A percentile compares a stretch with the other conserved stretches of the same genome.
These are phyloP conservation scores for Amblyopsis rosae DNA, from an alignment of 2,113 vertebrate genomes.

Conservation along the genomic window DNA sequence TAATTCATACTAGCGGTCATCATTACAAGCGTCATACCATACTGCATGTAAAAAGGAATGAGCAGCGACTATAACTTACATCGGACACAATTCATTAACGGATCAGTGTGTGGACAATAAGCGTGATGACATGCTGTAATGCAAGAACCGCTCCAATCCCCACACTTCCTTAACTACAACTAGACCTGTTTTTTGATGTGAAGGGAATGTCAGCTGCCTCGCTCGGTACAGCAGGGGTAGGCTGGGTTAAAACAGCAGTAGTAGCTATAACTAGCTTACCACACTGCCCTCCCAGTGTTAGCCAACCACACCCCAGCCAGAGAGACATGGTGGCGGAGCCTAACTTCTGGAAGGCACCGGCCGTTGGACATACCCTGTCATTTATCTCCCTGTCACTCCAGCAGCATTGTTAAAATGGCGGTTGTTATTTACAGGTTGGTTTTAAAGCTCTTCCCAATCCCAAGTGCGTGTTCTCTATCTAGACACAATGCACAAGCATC, in stretches of 20 bases:
- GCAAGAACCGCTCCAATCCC: slow-evolving; percentile 18
- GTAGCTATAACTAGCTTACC: slow-evolving; percentile 25
- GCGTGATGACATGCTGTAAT: slow-evolving; percentile 22
- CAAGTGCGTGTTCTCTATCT: slow-evolving; percentile 31
- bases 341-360: slow-evolving; percentile 10
- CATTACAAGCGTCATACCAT: no score
- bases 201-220: slow-evolving; percentile 34
- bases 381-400: slow-evolving; percentile 30
- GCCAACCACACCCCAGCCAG: slow-evolving; percentile 32
- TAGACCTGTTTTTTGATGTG: slow-evolving; percentile 34
- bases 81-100: not conserved
- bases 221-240: slow-evolving; percentile 31
- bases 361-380: slow-evolving; percentile 29
- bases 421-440: slow-evolving; percentile 29
- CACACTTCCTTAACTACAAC: no score
- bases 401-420: slow-evolving; percentile 31
- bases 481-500: slow-evolving; percentile 41
- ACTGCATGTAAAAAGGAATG: not conserved
- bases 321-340: slow-evolving; percentile 20
- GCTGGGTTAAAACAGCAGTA: not conserved
- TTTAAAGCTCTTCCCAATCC: slow-evolving; percentile 34
- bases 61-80: not conserved
- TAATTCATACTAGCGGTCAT: no score
- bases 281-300: slow-evolving; percentile 19
- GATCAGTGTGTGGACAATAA: not conserved